Conservation (phyloP, 2,113 vertebrate species). For the Elgaria multicarinata region DNA sequence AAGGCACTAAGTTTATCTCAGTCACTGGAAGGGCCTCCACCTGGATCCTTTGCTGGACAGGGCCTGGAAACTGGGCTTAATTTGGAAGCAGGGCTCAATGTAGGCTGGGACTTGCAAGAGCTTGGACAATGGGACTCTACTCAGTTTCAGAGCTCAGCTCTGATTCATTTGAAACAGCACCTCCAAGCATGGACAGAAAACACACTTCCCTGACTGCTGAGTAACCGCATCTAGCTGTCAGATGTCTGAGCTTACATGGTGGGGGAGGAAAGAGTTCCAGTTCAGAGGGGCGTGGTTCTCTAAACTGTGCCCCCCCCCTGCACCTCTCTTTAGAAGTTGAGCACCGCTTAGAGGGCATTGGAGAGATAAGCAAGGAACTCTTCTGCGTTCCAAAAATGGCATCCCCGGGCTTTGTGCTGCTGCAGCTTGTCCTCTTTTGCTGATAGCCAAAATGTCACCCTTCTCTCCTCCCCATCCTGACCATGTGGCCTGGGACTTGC, state of each 20-base stretch:
- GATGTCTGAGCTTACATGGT: too few species aligned
- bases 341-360: background rate
- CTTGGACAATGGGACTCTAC: background rate
- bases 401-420: background rate
- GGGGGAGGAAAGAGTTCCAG: too few species aligned
- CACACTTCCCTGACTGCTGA: too few species aligned
- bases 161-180: background rate
- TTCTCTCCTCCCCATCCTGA: background rate
- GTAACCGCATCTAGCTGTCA: too few species aligned
- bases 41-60: too few species aligned
- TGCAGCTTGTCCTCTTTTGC: background rate
- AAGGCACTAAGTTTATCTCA: too few species aligned
- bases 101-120: background rate
- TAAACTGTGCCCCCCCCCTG: too few species aligned
- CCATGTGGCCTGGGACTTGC: background rate
- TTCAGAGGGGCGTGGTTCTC: too few species aligned
- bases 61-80: too few species aligned
- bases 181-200: background rate
- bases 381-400: background rate
- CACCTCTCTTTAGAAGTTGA: too few species aligned
- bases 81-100: background rate
- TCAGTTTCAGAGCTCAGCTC: background rate
- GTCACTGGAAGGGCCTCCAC: too few species aligned
- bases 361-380: background rate
- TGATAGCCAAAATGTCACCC: background rate